Conservation (phyloP, 2,888 invertebrate genomes). For the Trisateles emortualis region DNA sequence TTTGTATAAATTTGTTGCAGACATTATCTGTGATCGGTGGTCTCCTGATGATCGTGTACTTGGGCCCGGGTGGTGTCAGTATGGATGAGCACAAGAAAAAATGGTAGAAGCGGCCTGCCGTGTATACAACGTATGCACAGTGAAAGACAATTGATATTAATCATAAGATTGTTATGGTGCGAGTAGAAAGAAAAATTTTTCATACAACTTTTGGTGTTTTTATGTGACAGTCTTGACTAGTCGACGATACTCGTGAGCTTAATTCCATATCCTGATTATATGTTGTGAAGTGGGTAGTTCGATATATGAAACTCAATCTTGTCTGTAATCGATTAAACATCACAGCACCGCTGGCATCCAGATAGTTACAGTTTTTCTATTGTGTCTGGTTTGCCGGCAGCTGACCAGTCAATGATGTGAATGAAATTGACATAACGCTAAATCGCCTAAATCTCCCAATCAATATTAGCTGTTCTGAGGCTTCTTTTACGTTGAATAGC, state of each 20-base stretch:
- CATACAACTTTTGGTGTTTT: slow-evolving; percentile 45
- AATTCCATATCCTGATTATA: slow-evolving; percentile 38
- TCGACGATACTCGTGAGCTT: slow-evolving; percentile 52
- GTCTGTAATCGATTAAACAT: too few relatives aligned
- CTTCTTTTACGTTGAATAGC: too few relatives aligned
- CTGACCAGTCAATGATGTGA: too few relatives aligned
- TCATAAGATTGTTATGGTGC: slow-evolving; percentile 55
- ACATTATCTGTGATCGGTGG: slow-evolving; percentile 99
- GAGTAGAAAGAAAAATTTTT: slow-evolving; percentile 34
- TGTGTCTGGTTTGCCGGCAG: too few relatives aligned
- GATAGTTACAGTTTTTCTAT: too few relatives aligned
- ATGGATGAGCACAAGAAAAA: slow-evolving; percentile 99
- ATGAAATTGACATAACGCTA: too few relatives aligned
- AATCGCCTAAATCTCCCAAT: too few relatives aligned
- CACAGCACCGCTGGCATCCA: too few relatives aligned
- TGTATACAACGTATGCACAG: slow-evolving; percentile 53
- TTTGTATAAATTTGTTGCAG: slow-evolving; percentile 79
- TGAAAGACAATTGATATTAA: slow-evolving; percentile 51
- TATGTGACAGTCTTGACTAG: slow-evolving; percentile 52
- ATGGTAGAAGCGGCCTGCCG: slow-evolving; percentile 89
- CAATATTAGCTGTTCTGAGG: too few relatives aligned
- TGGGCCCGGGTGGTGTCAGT: slow-evolving; percentile 99
- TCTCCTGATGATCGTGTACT: slow-evolving; percentile 98
- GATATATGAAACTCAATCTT: slow-evolving; percentile 4
- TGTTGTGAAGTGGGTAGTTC: background rate